Base-by-base conservation (phyloP, 64 coral and sea anemone species). In the Trachythela sp. region DNA sequence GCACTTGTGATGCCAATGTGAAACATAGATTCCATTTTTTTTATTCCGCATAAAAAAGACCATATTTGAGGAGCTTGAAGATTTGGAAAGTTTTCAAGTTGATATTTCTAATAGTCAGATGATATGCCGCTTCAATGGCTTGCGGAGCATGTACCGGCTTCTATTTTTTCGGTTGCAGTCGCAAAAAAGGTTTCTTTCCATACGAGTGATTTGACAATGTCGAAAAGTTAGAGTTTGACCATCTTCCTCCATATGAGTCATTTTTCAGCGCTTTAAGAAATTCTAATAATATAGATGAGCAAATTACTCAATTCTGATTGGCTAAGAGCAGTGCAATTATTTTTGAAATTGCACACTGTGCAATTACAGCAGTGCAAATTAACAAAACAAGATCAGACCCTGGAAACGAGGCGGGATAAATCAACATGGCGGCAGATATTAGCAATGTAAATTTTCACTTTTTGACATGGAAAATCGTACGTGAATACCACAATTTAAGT, bases 181-280 rank as follows among this genome's bases (percentile, higher is more conserved):
- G 68, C 68, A 72, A 72, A 26, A 14, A 72, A 72, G 17, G 68
- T 72, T 31, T 52, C 29, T 72, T 72, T 26, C 24, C 10, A 11
- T 72, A 72, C 68, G 33, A 72, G 68, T 72, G 68, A 1, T 72
- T n/a, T 29, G 68, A 72, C 33, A 2, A 9, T 35, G n/a, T 35
- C 14, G 68, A 72, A 72, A 72, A 72, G 33, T 72, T n/a, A n/a
- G n/a, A n/a, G n/a, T n/a, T n/a, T n/a, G n/a, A n/a, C n/a, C n/a
- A n/a, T n/a, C n/a, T n/a, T 31, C 18, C 68, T 27, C 68, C 68
- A 29, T 26, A 72, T 35, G 68, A 72, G 68, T 14, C 68, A 31
- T 72, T 72, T 72, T 72, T 72, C 26, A 72, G 68, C 68, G 33
- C 68, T 27, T 35, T 72, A 26, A 14, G 68, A 72, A 72, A 72